These are phyloP conservation scores for Copidosoma aretas DNA, from an alignment of 2,888 invertebrate species.

Conservation along the genomic window DNA sequence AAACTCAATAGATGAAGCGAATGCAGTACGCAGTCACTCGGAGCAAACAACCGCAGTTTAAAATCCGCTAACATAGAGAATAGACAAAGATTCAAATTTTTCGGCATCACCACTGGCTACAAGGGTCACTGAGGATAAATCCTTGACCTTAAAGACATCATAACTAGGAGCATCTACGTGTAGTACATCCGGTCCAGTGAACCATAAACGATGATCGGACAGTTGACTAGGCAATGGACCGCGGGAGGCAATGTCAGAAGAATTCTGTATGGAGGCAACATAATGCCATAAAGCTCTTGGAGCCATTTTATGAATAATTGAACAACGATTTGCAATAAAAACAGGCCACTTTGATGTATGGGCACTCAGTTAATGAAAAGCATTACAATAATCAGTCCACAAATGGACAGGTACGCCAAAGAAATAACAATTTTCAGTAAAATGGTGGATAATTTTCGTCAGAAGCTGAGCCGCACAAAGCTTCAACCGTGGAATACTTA, in stretches of 20 bases:
- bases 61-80: no score
- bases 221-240: neutral
- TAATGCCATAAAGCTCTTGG: conserved; percentile 3
- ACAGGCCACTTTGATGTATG: neutral
- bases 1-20: no score
- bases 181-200: no score
- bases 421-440: no score
- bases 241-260: neutral
- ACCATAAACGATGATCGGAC: no score
- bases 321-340: conserved; percentile 2
- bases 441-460: neutral
- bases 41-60: no score
- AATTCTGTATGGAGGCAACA: neutral
- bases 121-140: no score
- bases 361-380: neutral
- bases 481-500: neutral
- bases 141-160: no score
- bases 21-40: no score
- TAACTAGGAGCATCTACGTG: no score
- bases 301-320: neutral
- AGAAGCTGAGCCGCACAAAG: neutral
- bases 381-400: neutral
- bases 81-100: no score
- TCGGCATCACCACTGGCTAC: no score
- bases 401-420: neutral